Percentiles rank a stretch among this genome's conserved stretches.
These are phyloP conservation scores for Origma solitaria DNA, from an alignment of 2,113 vertebrate genomes.

Conservation along the genomic window DNA sequence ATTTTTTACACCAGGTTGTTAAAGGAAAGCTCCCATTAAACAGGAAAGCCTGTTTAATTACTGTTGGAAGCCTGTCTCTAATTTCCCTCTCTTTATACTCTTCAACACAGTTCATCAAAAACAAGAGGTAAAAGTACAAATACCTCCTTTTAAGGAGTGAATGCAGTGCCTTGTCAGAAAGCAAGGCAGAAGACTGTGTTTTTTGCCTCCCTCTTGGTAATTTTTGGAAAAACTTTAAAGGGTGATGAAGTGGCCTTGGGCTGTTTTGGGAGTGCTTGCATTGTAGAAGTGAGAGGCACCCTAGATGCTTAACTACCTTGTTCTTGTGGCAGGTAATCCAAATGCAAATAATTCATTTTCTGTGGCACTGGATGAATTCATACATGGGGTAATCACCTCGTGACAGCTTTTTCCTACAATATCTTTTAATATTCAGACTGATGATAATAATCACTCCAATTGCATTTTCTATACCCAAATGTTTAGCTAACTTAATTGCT, in stretches of 20 bases:
- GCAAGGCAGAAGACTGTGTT: background rate
- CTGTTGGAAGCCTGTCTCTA: background rate
- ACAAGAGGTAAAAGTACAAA: background rate
- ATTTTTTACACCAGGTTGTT: background rate
- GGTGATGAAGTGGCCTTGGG: background rate
- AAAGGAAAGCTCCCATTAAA: background rate
- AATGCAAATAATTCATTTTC: background rate
- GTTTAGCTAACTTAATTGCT: background rate
- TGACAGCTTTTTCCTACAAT: background rate
- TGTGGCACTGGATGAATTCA: background rate
- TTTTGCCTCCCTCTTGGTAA: background rate
- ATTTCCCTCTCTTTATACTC: background rate
- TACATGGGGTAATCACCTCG: rapidly evolving
- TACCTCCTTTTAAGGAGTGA: background rate
- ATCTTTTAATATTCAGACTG: background rate
- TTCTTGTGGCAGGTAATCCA: background rate
- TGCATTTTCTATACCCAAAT: background rate
- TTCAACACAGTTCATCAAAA: background rate
- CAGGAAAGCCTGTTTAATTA: background rate
- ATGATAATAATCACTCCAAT: background rate
- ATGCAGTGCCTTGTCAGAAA: background rate
- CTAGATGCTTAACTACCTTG: background rate
- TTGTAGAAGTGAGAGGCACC: background rate
- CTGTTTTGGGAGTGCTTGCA: background rate
- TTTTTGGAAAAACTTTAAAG: background rate